These are phyloP conservation scores for Dendrocopos noguchii DNA, from an alignment of 2,113 vertebrate genomes.

Conservation along the genomic window DNA sequence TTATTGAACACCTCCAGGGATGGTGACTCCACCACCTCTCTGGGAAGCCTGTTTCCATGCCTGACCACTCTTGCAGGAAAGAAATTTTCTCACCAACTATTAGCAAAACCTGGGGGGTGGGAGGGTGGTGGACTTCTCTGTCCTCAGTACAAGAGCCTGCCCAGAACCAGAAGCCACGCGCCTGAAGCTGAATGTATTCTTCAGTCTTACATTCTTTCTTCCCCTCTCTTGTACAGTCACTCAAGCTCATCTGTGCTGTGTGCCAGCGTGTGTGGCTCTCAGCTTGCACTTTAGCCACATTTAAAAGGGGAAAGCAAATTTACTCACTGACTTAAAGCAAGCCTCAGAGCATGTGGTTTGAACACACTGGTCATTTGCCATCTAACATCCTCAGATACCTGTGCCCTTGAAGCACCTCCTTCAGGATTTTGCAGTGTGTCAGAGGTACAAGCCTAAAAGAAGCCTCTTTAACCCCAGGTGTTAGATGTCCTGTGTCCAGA, in stretches of 20 bases:
- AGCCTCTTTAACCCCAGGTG: not conserved
- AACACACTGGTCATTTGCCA: not conserved
- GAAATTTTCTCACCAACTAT: no score
- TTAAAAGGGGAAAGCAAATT: not conserved
- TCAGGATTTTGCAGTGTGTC: not conserved
- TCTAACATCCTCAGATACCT: not conserved
- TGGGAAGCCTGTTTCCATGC: no score
- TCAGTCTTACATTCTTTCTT: not conserved
- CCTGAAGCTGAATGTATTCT: not conserved
- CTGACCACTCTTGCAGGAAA: no score
- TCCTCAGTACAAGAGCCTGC: not conserved
- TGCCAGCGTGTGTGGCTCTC: accelerated
- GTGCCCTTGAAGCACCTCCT: not conserved
- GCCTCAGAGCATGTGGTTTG: not conserved
- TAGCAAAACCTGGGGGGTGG: not conserved
- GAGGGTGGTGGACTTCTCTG: not conserved
- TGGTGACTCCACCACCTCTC: no score
- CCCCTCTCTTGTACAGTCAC: no score
- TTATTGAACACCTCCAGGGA: no score
- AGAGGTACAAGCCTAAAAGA: not conserved
- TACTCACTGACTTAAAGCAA: not conserved
- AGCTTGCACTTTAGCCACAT: not conserved
- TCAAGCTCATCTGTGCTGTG: not conserved
- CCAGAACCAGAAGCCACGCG: not conserved
- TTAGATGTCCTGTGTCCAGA: not conserved